phyloP scores from a whole-genome alignment of 2,888 invertebrate genomes.

The Ichneumoninae sp. region DNA sequence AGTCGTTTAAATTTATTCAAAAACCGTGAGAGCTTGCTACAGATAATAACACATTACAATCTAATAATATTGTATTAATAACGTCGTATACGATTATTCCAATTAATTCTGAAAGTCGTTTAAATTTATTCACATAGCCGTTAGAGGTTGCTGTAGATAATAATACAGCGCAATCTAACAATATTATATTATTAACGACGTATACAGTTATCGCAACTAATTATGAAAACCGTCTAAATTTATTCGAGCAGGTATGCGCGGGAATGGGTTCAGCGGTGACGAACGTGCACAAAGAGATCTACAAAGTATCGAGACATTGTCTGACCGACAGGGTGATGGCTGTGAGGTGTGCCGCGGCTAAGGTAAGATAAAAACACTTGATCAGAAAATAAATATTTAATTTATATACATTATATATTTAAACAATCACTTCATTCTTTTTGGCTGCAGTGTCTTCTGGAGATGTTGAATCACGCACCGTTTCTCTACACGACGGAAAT shows the following conservation, averaged over 20 bases:
- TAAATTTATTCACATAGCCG: no score
- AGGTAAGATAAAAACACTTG: slow-evolving; percentile 83
- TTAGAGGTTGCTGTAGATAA: not conserved
- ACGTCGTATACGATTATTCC: no score
- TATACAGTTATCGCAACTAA: not conserved
- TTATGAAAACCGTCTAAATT: no score
- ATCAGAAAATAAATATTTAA: slow-evolving; percentile 1
- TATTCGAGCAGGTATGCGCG: slow-evolving; percentile 88
- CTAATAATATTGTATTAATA: no score
- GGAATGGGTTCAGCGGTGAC: slow-evolving; percentile 98
- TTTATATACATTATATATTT: not conserved
- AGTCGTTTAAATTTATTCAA: no score
- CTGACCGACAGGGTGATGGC: slow-evolving; percentile 96
- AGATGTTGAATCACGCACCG: slow-evolving; percentile 94
- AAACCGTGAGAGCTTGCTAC: no score
- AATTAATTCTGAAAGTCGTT: no score
- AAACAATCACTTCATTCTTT: not conserved
- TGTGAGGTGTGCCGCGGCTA: slow-evolving; percentile 96
- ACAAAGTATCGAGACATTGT: slow-evolving; percentile 94
- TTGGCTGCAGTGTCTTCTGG: slow-evolving; percentile 90
- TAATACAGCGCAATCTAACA: not conserved
- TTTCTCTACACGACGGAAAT: slow-evolving; percentile 95
- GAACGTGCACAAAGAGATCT: slow-evolving; percentile 94
- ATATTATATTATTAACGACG: not conserved
- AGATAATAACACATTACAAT: not conserved